Evolutionary conservation across 2,797 vertebrate genomes (phyloP).

Genomic region (Dermochelys coriacea): DNA sequence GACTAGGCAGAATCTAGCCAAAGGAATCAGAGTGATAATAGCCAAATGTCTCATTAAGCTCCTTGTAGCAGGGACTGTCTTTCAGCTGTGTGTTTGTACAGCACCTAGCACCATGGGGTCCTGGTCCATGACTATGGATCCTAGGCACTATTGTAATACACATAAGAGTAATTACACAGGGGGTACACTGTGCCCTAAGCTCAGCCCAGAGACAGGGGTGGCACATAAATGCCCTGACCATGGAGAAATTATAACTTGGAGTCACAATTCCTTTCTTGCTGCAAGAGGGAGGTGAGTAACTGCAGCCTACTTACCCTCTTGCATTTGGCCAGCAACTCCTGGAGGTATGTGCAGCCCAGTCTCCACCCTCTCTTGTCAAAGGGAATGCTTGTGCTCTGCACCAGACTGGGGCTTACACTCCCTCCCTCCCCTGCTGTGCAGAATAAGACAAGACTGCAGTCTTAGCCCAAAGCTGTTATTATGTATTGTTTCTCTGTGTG

Average conservation of each 20-base stretch:
- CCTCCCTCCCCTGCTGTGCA: not conserved
- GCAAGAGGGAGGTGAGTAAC: not conserved
- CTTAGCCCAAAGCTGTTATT: not conserved
- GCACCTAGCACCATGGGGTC: not conserved
- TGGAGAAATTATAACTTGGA: not conserved
- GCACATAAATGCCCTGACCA: not conserved
- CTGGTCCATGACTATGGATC: not conserved
- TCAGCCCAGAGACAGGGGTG: not conserved
- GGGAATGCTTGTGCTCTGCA: slow-evolving; percentile 7
- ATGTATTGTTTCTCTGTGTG: not conserved
- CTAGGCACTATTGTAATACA: not conserved
- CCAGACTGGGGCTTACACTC: not conserved
- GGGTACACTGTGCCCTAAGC: not conserved
- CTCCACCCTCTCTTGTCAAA: slow-evolving; percentile 14
- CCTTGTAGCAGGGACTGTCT: not conserved
- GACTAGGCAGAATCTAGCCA: not conserved
- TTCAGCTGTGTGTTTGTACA: not conserved
- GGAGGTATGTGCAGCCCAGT: not conserved
- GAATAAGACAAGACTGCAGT: slow-evolving; percentile 23
- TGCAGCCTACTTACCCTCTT: not conserved
- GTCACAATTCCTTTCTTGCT: not conserved
- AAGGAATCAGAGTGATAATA: not conserved
- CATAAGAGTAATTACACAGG: not conserved
- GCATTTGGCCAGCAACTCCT: not conserved
- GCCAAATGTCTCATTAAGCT: not conserved